These are phyloP conservation scores for Helicoverpa armigera DNA, from an alignment of 1,140 invertebrate genomes.

Conservation along the genomic window DNA sequence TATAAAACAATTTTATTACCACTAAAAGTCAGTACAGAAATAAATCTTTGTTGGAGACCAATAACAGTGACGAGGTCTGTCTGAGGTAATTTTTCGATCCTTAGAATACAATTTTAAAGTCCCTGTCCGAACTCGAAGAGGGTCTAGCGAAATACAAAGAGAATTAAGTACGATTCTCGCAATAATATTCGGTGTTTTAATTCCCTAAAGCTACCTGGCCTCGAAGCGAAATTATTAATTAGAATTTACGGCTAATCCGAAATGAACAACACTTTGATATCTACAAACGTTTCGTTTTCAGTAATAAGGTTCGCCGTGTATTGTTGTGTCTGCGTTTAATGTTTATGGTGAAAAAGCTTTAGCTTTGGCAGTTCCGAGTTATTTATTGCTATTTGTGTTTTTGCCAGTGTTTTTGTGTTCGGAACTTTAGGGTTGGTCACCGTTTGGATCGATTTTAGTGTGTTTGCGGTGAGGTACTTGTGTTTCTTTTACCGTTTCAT, in stretches of 20 bases:
- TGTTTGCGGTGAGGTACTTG: not conserved
- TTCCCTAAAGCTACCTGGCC: not conserved
- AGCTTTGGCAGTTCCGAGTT: constrained; percentile 46
- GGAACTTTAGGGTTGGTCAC: constrained; percentile 29
- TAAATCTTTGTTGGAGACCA: constrained; percentile 22
- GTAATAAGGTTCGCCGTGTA: not conserved
- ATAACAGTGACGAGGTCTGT: not conserved
- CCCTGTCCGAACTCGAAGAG: not conserved
- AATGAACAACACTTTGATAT: constrained; percentile 17
- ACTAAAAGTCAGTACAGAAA: not conserved
- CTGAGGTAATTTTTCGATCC: not conserved
- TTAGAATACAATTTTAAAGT: not conserved
- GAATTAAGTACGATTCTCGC: not conserved
- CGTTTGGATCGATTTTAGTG: constrained; percentile 9
- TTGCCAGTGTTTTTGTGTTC: constrained; percentile 28
- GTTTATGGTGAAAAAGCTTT: constrained; percentile 43
- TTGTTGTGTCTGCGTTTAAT: constrained; percentile 42
- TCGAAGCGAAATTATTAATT: constrained; percentile 25
- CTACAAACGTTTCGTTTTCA: not conserved
- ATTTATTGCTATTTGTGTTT: constrained; percentile 49
- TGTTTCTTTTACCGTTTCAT: constrained; percentile 6
- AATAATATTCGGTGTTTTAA: constrained; percentile 12
- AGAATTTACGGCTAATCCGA: constrained; percentile 21
- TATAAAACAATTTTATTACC: constrained; percentile 21
- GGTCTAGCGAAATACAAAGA: not conserved